Evolutionary conservation across 2,113 vertebrate genomes (phyloP).

Genomic region (Peromyscus polionotus): DNA sequence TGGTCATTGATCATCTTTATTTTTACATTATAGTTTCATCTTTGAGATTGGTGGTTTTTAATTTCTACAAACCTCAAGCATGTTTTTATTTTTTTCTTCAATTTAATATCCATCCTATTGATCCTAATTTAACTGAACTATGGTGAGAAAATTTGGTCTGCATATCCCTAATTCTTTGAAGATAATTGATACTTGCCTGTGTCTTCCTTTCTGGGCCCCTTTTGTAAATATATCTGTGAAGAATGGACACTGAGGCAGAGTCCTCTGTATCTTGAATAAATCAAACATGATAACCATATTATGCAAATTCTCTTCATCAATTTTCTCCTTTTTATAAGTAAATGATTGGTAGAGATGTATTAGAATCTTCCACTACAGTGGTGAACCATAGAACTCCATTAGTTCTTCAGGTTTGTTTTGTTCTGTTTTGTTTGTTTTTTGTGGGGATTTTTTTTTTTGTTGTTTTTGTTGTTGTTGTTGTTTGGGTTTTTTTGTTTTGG

Average conservation of each 20-base stretch:
- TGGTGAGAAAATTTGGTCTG: not conserved
- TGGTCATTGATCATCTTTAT: not conserved
- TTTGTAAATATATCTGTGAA: conserved; percentile 31
- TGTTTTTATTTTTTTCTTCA: not conserved
- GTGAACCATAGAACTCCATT: not conserved
- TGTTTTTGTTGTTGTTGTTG: no score
- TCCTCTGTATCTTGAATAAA: not conserved
- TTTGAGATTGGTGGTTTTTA: conserved; percentile 45
- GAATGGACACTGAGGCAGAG: not conserved
- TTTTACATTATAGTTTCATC: conserved; percentile 33
- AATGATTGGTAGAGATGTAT: not conserved
- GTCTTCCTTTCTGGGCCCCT: not conserved
- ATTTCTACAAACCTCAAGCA: conserved; percentile 23
- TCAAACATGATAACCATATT: not conserved
- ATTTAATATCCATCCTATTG: conserved; percentile 30
- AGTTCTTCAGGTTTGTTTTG: not conserved
- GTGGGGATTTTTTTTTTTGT: no score
- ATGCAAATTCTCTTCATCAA: not conserved
- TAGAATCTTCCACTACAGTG: not conserved
- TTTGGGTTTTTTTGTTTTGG: no score
- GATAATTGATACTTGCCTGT: not conserved
- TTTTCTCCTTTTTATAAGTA: not conserved
- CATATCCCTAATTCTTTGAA: conserved; percentile 37
- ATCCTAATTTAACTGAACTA: conserved; percentile 23
- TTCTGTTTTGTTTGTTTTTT: no score